phyloP scores from a whole-genome alignment of 92 coral and sea anemone genomes.

The Palythoa heliodiscus region DNA sequence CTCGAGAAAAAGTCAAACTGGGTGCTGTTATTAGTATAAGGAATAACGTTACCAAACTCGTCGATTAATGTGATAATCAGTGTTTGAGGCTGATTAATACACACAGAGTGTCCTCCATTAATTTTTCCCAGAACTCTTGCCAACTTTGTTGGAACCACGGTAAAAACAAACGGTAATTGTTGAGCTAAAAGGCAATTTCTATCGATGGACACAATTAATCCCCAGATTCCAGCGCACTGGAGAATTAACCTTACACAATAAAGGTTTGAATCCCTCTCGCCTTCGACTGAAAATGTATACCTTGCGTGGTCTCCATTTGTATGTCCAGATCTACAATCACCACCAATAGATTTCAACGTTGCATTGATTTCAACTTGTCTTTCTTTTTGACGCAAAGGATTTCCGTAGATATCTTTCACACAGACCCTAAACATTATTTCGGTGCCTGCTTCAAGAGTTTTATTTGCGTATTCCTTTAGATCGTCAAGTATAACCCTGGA shows the following conservation, averaged over 20 bases:
- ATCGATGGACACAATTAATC: not conserved
- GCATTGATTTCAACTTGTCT: not conserved
- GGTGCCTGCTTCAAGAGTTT: constrained; percentile 9
- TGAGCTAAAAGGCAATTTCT: not conserved
- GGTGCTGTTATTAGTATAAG: not conserved
- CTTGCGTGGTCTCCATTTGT: not conserved
- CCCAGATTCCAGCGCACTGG: not conserved
- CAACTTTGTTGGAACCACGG: not conserved
- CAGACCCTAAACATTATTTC: not conserved
- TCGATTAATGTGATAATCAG: not conserved
- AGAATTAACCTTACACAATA: not conserved
- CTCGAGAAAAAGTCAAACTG: not conserved
- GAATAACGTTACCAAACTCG: not conserved
- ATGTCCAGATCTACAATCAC: not conserved
- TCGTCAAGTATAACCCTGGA: not conserved
- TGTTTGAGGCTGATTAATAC: not conserved
- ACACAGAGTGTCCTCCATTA: not conserved
- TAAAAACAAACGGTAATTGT: not conserved
- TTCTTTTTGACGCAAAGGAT: not conserved
- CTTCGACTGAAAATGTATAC: not conserved
- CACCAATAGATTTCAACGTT: not conserved
- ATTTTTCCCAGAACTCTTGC: not conserved
- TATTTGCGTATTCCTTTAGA: not conserved
- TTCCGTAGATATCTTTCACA: constrained; percentile 20
- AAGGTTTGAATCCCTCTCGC: not conserved